A percentile compares a stretch with the other conserved stretches of the same genome.
Conservation (phyloP, 2,113 vertebrate genomes). For the Mugil cephalus region DNA sequence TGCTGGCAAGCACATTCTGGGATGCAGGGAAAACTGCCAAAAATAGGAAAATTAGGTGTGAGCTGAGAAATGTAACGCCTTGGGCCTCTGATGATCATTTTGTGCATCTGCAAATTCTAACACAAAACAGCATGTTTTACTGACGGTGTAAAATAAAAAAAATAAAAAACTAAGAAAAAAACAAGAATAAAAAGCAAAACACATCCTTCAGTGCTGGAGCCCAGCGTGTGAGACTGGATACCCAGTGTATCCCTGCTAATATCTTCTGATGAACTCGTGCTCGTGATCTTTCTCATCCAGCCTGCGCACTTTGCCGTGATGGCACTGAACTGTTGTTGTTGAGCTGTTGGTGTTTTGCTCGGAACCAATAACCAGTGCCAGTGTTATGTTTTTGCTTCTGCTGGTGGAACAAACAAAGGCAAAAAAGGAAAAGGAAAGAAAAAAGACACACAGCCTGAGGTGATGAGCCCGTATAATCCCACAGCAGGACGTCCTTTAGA, state of each 20-base stretch:
- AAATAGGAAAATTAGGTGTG: constrained; percentile 55
- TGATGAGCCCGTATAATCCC: constrained; percentile 41
- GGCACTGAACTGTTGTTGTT: constrained; percentile 18
- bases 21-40: constrained; percentile 59
- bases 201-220: background rate
- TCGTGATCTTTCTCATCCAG: constrained; percentile 3
- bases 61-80: constrained; percentile 11
- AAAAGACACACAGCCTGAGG: constrained; percentile 35
- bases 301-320: background rate
- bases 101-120: constrained; percentile 39
- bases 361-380: background rate
- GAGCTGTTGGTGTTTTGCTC: constrained; percentile 18
- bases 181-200: constrained; percentile 9
- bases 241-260: constrained; percentile 19
- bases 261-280: constrained; percentile 20
- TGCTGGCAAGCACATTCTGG: constrained; percentile 51
- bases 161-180: constrained; percentile 9
- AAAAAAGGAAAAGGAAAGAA: background rate
- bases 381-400: constrained; percentile 27
- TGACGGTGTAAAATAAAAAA: constrained; percentile 4
- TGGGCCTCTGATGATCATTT: constrained; percentile 46
- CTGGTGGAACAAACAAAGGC: constrained; percentile 7
- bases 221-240: constrained; percentile 15
- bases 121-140: constrained; percentile 30
- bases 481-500: constrained; percentile 49